Evolutionary conservation across 2,797 vertebrate genomes (phyloP), one percentile per base, ranked within the genome.

Genomic region (Neostethus bicornis): DNA sequence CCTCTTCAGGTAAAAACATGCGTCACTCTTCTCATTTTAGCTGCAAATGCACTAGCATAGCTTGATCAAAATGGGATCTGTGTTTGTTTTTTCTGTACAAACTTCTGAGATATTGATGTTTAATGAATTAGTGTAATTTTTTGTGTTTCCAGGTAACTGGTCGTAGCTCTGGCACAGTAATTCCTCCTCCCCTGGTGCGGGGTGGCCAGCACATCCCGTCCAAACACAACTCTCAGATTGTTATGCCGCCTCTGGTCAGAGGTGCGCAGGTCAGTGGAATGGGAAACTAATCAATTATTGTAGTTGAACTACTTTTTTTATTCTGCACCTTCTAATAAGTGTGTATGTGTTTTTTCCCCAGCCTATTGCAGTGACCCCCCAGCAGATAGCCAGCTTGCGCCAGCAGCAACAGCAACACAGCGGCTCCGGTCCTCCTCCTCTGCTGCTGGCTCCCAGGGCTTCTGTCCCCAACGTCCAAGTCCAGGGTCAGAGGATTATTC

Each of bases 401-500:
- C 92, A 91, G 78, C 91, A 90, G 11, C 90, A 96, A 71, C 34
- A 35, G 32, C 95, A 96, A 68, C 96, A 96, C 88, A 93, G 95
- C 26, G 91, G 94, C 61, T 94, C 96, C 0, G 97, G 96, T 7
- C 97, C 97, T 0, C 97, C 96, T 2, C 97, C 96, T 0, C 92
- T 99, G 60, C 85, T 99, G 56, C 87, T 98, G 80, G 96, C 96
- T 0, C 96, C 96, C 0, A 90, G 96, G 44, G 95, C 95, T 0
- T 94, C 96, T 0, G 95, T 96, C 64, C 96, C 97, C 85, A 95
- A 91, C n/a, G 94, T 97, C 51, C 96, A 98, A 76, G 91, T 96
- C 52, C 97, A 98, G 90, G 97, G 96, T 58, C 97, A 98, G 90
- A 88, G 96, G 28, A 96, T 99, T 79, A 98, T 99, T 86, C 96